Evolutionary conservation across 2,797 vertebrate species (phyloP), one percentile per base, ranked within the genome.

Genomic region (Columba guinea): DNA sequence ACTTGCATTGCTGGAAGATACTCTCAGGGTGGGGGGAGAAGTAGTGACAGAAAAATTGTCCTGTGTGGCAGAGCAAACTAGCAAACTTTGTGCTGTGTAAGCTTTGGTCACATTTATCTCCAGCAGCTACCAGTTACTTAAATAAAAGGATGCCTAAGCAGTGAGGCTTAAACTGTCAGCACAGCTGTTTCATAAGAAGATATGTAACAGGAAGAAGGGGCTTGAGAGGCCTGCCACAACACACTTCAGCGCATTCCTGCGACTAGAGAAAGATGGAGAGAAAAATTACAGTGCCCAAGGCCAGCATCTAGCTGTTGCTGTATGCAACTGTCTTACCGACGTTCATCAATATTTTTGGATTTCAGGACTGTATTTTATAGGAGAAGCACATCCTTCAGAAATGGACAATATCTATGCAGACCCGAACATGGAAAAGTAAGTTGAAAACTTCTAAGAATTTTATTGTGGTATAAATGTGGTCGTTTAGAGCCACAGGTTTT

Each of bases 391-490:
- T 89, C 85, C 91, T 96, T 87, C 73, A 89, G 85, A 87, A 74
- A 98, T 98, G 98, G 97, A 98, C 91, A 96, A 88, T 19, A 70
- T 94, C 46, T 96, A 83, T 81, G 39, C 71, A 83, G 98, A 98
- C 32, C 49, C 82, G 20, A 96, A 81, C 79, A 58, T 95, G 74
- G 97, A 98, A 90, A 97, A 87, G 98, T 98, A 97, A 98, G 98
- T 98, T 94, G 53, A 52, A 70, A 79, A 23, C 30, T 32, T 67
- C 8, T 34, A 17, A 84, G 30, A 74, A 65, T 81, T 53, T 71
- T 64, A 19, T 23, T 41, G 55, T 32, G 14, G 13, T 90, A 37
- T 74, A 84, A 89, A 83, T 88, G 22, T 59, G 75, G 8, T 53
- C 5, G 9, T 84, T 81, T 80, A 85, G 69, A 68, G 60, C 18